A percentile compares a stretch with the other conserved stretches of the same genome.
These are phyloP conservation scores for Calliopum simillimum DNA, from an alignment of 2,888 invertebrate genomes.

Conservation along the genomic window DNA sequence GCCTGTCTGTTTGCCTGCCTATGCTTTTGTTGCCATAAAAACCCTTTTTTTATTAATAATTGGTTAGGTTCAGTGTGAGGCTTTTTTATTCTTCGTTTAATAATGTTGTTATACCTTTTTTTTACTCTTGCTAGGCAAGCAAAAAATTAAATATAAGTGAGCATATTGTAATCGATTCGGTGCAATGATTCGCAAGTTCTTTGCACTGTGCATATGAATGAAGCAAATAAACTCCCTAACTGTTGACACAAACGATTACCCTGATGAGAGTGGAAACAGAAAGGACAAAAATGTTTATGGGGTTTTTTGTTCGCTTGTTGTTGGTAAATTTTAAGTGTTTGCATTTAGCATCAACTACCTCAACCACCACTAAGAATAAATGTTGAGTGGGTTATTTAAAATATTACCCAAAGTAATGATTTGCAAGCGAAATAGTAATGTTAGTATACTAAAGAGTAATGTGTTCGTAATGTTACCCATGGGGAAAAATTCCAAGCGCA, in stretches of 20 bases:
- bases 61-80: slow-evolving; percentile 6
- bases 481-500: too few relatives aligned
- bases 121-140: neutral
- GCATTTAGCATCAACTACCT: too few relatives aligned
- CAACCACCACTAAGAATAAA: too few relatives aligned
- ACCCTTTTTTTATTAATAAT: slow-evolving; percentile 19
- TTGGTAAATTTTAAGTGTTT: too few relatives aligned
- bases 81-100: too few relatives aligned
- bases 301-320: neutral
- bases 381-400: too few relatives aligned
- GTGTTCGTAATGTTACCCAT: too few relatives aligned
- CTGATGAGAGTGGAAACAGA: neutral
- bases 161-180: slow-evolving; percentile 14
- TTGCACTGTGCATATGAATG: neutral
- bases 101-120: neutral
- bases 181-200: slow-evolving; percentile 29
- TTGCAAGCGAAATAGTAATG: too few relatives aligned
- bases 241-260: slow-evolving; percentile 29
- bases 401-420: too few relatives aligned
- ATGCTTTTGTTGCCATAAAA: neutral
- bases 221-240: slow-evolving; percentile 4
- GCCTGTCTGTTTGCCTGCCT: neutral
- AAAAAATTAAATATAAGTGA: slow-evolving; percentile 3
- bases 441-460: too few relatives aligned
- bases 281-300: neutral